Evolutionary conservation across 2,888 invertebrate species (phyloP), one percentile per base, ranked within the genome.

Genomic region (Drosophila mulleri): DNA sequence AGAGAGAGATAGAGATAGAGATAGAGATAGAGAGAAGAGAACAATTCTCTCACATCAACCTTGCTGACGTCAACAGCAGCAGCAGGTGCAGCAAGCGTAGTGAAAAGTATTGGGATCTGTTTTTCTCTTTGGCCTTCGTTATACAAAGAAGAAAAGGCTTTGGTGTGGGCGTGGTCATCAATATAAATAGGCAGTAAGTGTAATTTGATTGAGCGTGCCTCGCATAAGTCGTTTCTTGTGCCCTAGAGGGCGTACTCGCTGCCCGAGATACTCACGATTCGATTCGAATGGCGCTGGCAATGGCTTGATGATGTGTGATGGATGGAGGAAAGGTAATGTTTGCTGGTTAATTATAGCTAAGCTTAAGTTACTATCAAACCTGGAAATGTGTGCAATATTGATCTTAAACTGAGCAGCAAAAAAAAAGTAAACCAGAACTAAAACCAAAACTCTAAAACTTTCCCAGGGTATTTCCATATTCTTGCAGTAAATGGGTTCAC

Each of bases 281-380:
- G 61, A 59, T 56, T 60, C 56, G 58, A 63, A 59, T 56, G 45
- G 67, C 66, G 64, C 70, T 70, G 79, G 66, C 66, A 78, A 75
- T 79, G 67, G 74, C 59, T 65, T 61, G 61, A 67, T 72, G 67
- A 73, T 67, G 67, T 48, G 32, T 52, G 56, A 54, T 67, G 45
- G 65, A 52, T 61, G 58, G 37, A 54, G 62, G 23, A 63, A 59
- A 60, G 48, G 54, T 45, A 60, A 67, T 67, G 63, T 42, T 37
- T 53, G 53, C 42, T 60, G 59, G 45, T 72, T 67, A 67, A 72
- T 50, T 72, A 35, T 41, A 39, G 23, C 37, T 32, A 50, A 14
- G 26, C 18, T 16, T 37, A 39, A 26, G 23, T 52, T 32, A 23
- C 12, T 47, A 20, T 41, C 39, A 37, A 45, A 60, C 44, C 60